phyloP scores from a whole-genome alignment of 2,888 invertebrate genomes.

The Mythimna pallens region DNA sequence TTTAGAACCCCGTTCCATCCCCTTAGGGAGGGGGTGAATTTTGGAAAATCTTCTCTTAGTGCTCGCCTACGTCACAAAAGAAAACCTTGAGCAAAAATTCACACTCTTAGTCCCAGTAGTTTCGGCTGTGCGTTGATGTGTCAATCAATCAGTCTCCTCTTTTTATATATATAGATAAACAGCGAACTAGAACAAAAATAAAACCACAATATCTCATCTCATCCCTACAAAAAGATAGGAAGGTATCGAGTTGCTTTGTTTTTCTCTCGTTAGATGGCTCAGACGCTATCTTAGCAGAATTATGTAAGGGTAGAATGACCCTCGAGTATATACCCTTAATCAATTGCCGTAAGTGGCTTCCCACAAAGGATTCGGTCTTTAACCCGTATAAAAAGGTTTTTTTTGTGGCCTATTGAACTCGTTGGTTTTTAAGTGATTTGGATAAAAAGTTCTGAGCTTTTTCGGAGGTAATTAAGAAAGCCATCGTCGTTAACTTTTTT shows the following conservation, averaged over 20 bases:
- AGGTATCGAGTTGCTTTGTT: conserved; percentile 27
- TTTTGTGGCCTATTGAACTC: neutral
- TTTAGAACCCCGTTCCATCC: too few relatives aligned
- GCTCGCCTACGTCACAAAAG: too few relatives aligned
- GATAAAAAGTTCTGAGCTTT: neutral
- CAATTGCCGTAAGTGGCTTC: conserved; percentile 30
- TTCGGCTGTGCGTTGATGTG: too few relatives aligned
- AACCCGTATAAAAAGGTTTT: conserved; percentile 15
- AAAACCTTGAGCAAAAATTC: too few relatives aligned
- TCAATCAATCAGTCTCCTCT: too few relatives aligned
- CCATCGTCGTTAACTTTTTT: neutral
- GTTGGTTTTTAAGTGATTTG: neutral
- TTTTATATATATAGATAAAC: too few relatives aligned
- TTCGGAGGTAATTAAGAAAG: neutral
- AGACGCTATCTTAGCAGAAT: conserved; percentile 22
- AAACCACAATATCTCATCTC: neutral
- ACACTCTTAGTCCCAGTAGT: too few relatives aligned
- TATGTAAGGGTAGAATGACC: conserved; percentile 16
- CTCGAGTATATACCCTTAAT: conserved; percentile 28
- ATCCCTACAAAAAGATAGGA: neutral
- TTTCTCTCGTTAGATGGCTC: conserved; percentile 23
- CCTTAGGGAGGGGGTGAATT: too few relatives aligned
- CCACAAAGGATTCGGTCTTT: conserved; percentile 6
- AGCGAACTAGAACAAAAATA: neutral
- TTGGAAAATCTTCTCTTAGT: too few relatives aligned